Conservation (phyloP, 2,113 vertebrate genomes). For the Platysternon megacephalum region DNA sequence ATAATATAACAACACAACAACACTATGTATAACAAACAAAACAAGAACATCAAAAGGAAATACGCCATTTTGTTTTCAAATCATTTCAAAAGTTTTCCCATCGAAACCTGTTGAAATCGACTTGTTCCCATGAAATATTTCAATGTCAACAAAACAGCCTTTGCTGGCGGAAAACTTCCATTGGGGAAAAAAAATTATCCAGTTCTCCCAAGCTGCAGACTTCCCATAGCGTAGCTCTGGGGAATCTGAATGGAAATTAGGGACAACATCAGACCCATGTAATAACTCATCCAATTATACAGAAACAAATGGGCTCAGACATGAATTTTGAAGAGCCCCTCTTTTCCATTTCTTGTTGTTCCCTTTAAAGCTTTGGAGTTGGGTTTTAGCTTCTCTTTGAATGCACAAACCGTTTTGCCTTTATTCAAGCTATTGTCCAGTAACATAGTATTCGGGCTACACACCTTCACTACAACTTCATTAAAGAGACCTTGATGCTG, state of each 20-base stretch:
- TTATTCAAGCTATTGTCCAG: neutral
- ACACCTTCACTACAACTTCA: neutral
- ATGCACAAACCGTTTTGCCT: neutral
- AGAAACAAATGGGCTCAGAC: neutral
- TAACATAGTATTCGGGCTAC: neutral
- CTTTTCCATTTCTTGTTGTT: neutral
- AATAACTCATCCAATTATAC: neutral
- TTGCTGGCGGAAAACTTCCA: neutral
- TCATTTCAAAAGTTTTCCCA: neutral
- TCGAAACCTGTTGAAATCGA: neutral
- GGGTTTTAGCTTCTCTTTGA: neutral
- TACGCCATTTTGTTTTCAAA: neutral
- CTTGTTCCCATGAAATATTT: neutral
- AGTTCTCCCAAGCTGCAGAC: neutral
- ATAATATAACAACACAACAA: neutral
- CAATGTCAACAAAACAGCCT: neutral
- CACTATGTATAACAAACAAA: neutral
- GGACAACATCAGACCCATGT: neutral
- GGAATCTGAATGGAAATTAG: rapidly evolving
- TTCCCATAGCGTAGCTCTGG: neutral
- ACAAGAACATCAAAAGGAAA: neutral
- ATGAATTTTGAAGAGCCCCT: neutral
- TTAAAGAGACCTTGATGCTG: neutral
- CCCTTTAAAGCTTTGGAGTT: neutral
- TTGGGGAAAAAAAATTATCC: neutral